Base-by-base conservation (phyloP, 2,113 vertebrate genomes). In the Gila orcuttii region DNA sequence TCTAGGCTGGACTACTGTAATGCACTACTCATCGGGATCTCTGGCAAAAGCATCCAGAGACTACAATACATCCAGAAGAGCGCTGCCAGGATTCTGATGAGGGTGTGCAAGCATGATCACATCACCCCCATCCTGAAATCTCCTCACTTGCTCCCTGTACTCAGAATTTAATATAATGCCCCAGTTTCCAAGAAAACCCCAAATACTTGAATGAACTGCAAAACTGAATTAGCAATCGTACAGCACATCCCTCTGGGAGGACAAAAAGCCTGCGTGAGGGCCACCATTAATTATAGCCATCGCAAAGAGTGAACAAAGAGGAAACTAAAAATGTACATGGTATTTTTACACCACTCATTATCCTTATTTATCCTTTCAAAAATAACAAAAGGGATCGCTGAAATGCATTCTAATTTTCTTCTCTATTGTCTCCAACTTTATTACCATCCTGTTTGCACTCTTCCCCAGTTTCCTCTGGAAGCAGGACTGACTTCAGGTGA, bases 311-410 rank as follows among this genome's bases (percentile, higher is more conserved):
- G 68, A 71, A 52, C 79, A 57, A 57, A 66, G 42, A 45, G 8
- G 85, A 82, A 83, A 89, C 42, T 86, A 86, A 68, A 86, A 86
- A 89, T 75, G 28, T 36, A n/a, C 77, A 19, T 81, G 79, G 60
- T 86, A 60, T 86, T 68, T 86, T 68, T 62, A 55, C 74, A 76
- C 19, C 57, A 57, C 13, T 85, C 28, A 89, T 89, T 81, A 77
- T 82, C 71, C 86, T 86, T 76, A 85, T 87, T 78, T 71, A 86
- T 76, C 66, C 79, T 10, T 84, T 83, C 19, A 47, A 55, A 59
- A 79, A 76, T 52, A 86, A 83, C 57, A 76, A 81, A 76, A 62
- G 76, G 60, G 57, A 39, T 64, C 0, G 25, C 64, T 82, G 66
- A 62, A 89, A 82, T 73, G 45, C 28, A 12, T 25, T 68, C 71